Percentiles rank a stretch among this genome's conserved stretches.
Evolutionary conservation across 2,113 vertebrate species (phyloP).

Genomic region (Uria aalge): DNA sequence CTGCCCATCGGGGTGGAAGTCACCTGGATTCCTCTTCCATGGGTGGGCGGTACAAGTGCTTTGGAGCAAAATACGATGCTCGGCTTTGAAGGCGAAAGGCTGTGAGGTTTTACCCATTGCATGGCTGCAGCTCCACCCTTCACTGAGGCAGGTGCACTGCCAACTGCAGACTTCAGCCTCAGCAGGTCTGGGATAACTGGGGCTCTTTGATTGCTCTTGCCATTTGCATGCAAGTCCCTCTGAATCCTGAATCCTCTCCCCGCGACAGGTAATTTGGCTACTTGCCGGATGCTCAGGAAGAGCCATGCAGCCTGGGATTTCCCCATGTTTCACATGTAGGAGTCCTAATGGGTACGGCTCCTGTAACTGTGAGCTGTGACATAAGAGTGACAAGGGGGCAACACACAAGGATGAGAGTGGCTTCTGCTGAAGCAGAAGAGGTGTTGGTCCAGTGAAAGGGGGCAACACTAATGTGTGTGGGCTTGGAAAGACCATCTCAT

Average conservation of each 20-base stretch:
- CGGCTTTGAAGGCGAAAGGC: not conserved
- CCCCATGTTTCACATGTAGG: not conserved
- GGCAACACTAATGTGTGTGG: fast-evolving
- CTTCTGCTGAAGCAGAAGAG: not conserved
- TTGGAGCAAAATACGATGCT: not conserved
- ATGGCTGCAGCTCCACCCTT: not conserved
- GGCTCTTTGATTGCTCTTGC: not conserved
- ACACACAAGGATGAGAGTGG: not conserved
- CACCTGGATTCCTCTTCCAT: not conserved
- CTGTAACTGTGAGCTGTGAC: not conserved
- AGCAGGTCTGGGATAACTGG: not conserved
- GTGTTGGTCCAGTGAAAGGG: not conserved
- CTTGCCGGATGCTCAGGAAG: not conserved
- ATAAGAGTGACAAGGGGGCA: not conserved
- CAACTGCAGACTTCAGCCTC: not conserved
- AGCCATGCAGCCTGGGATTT: not conserved
- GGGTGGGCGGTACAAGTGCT: not conserved
- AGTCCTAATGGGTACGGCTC: fast-evolving
- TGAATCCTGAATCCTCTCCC: not conserved
- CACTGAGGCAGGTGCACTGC: not conserved
- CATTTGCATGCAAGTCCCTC: slow-evolving; percentile 45
- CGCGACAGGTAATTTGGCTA: not conserved
- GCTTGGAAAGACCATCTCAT: not conserved
- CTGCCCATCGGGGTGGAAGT: not conserved
- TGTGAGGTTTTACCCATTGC: not conserved